Evolutionary conservation across 2,113 vertebrate genomes (phyloP).

Genomic region (Sinocyclocheilus maitianheensis): DNA sequence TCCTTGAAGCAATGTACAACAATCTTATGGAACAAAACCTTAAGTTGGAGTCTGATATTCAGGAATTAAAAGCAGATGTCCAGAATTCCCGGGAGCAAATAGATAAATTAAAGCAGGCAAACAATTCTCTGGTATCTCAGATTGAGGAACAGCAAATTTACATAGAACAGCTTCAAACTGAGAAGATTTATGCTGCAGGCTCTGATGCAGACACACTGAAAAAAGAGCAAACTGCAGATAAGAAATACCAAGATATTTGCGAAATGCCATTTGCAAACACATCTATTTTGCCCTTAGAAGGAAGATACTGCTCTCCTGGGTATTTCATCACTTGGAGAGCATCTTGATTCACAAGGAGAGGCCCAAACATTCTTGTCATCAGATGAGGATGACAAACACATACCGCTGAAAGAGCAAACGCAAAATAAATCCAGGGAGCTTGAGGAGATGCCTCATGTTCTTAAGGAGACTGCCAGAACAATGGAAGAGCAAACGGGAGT

Average conservation of each 20-base stretch:
- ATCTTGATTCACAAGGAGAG: neutral
- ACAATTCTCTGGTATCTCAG: conserved; percentile 38
- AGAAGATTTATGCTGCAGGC: conserved; percentile 56
- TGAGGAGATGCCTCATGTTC: conserved; percentile 61
- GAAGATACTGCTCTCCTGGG: neutral
- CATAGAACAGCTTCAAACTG: conserved; percentile 70
- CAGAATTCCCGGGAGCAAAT: conserved; percentile 50
- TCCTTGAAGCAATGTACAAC: conserved; percentile 69
- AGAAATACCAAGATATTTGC: neutral
- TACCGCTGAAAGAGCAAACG: conserved; percentile 26
- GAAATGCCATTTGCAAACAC: conserved; percentile 40
- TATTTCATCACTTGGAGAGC: neutral
- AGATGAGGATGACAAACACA: neutral
- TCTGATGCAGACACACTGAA: neutral
- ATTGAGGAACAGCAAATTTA: conserved; percentile 1
- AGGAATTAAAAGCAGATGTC: conserved; percentile 42
- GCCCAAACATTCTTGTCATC: neutral
- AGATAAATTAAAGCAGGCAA: conserved; percentile 58
- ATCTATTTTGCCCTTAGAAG: conserved; percentile 23
- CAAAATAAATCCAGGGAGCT: conserved; percentile 58
- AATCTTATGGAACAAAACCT: conserved; percentile 57
- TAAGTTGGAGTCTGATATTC: conserved; percentile 39
- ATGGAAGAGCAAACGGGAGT: conserved; percentile 66
- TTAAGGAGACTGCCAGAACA: conserved; percentile 63
- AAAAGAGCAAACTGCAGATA: neutral